Percentiles rank a stretch among this genome's conserved stretches.
phyloP scores from a whole-genome alignment of 2,797 vertebrate species.

The Podarcis siculus region DNA sequence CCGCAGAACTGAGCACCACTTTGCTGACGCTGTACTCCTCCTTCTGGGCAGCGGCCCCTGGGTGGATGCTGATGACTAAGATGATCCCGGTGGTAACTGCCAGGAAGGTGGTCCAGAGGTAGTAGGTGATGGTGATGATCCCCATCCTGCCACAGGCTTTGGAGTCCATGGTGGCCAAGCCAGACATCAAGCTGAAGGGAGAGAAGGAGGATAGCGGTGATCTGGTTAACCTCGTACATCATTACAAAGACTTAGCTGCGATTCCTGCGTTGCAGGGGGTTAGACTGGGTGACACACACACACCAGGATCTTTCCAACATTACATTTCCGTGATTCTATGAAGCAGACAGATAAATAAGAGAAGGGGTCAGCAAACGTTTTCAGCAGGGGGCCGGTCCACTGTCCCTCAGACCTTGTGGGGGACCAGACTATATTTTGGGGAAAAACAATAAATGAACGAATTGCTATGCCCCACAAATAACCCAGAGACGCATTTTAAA shows the following conservation, averaged over 20 bases:
- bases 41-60: constrained; percentile 85
- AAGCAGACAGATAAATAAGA: no score
- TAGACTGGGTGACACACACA: no score
- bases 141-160: constrained; percentile 89
- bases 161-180: constrained; percentile 90
- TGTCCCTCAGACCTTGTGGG: no score
- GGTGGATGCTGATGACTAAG: constrained; percentile 86
- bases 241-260: neutral
- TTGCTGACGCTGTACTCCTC: constrained; percentile 80
- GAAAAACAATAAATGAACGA: no score
- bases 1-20: constrained; percentile 87
- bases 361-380: no score
- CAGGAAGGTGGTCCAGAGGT: constrained; percentile 92
- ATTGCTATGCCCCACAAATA: no score
- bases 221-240: neutral
- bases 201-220: neutral
- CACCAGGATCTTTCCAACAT: no score
- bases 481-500: no score
- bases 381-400: no score
- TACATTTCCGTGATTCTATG: no score
- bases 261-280: no score
- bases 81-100: constrained; percentile 88
- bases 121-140: constrained; percentile 89
- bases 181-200: constrained; percentile 86
- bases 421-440: no score